A percentile compares a stretch with the other conserved stretches of the same genome.
Evolutionary conservation across 2,113 vertebrate genomes (phyloP).

Genomic region (Clarias magur): DNA sequence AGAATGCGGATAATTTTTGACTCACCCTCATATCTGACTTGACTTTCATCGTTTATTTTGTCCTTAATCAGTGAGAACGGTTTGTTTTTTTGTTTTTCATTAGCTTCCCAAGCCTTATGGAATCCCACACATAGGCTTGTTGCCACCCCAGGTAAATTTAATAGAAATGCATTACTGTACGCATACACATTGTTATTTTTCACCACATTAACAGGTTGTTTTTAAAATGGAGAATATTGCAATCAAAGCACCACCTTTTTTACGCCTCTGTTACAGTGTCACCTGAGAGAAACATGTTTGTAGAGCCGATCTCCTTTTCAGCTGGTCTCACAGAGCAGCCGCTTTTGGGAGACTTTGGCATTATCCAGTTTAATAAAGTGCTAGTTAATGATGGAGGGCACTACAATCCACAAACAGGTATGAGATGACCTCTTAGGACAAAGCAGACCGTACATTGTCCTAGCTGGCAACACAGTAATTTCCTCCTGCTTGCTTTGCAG

Average conservation of each 20-base stretch:
- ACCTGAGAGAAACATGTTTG: slow-evolving; percentile 44
- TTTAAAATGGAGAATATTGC: neutral
- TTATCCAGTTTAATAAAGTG: slow-evolving; percentile 90
- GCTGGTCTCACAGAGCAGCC: slow-evolving; percentile 84
- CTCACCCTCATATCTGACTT: neutral
- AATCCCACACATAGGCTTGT: slow-evolving; percentile 50
- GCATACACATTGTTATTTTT: neutral
- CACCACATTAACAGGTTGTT: neutral
- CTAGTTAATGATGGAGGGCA: slow-evolving; percentile 91
- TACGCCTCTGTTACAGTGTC: slow-evolving; percentile 43
- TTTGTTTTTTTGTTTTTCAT: slow-evolving; percentile 37
- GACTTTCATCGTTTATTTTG: neutral
- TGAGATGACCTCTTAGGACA: neutral
- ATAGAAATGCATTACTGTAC: neutral
- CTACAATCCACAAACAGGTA: slow-evolving; percentile 87
- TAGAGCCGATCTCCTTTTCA: slow-evolving; percentile 85
- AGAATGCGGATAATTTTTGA: too few relatives aligned
- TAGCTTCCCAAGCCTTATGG: slow-evolving; percentile 61
- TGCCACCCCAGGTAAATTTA: slow-evolving; percentile 64
- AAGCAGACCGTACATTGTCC: neutral
- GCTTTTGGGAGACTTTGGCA: slow-evolving; percentile 74
- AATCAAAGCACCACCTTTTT: neutral
- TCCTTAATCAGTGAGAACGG: neutral
- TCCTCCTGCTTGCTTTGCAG: slow-evolving; percentile 62
- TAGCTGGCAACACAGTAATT: neutral